Evolutionary conservation across 2,888 invertebrate genomes (phyloP).

Genomic region (Pardosa pseudoannulata): DNA sequence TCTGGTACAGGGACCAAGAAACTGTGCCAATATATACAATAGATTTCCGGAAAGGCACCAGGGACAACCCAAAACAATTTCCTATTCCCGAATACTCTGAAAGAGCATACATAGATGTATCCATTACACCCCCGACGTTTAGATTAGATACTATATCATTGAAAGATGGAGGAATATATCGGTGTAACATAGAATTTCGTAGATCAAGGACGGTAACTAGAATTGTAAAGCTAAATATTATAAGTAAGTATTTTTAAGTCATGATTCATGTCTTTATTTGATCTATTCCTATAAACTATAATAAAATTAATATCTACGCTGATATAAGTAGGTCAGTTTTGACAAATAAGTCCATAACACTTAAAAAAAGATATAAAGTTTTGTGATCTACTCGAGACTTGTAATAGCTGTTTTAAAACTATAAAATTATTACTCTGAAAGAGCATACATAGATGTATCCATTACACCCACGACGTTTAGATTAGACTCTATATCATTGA

Average conservation of each 20-base stretch:
- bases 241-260: constrained; percentile 66
- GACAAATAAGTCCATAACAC: too few relatives aligned
- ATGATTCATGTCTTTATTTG: too few relatives aligned
- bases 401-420: too few relatives aligned
- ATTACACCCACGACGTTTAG: constrained; percentile 47
- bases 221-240: constrained; percentile 63
- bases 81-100: constrained; percentile 46
- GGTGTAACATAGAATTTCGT: constrained; percentile 66
- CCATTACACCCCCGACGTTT: constrained; percentile 45
- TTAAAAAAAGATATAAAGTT: too few relatives aligned
- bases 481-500: constrained; percentile 39
- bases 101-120: constrained; percentile 68
- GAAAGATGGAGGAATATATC: constrained; percentile 62
- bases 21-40: constrained; percentile 63
- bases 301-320: neutral
- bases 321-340: too few relatives aligned
- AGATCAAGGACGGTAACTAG: constrained; percentile 61
- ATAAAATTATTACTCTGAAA: constrained; percentile 54
- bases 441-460: constrained; percentile 66
- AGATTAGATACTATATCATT: constrained; percentile 39
- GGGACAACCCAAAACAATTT: constrained; percentile 69
- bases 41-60: constrained; percentile 62
- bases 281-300: neutral
- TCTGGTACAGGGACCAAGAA: constrained; percentile 67
- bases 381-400: too few relatives aligned